Conservation (phyloP, 2,113 vertebrate species). For the Daubentonia madagascariensis region DNA sequence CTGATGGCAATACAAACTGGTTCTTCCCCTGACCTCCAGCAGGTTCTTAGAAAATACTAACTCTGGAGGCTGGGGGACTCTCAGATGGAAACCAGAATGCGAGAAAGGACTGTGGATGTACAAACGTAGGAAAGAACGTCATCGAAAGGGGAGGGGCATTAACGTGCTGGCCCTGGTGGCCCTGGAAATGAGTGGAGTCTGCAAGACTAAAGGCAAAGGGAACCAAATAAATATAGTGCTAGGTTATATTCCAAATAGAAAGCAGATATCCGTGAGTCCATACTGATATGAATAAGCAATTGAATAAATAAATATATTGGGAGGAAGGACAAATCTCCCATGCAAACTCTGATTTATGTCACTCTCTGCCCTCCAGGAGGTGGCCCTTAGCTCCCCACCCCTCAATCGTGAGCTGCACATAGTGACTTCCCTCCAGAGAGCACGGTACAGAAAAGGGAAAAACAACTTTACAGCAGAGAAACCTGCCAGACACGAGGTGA, state of each 20-base stretch:
- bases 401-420: not conserved
- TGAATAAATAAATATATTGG: not conserved
- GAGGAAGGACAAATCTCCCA: not conserved
- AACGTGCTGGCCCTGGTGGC: not conserved
- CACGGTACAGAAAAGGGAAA: not conserved
- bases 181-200: not conserved
- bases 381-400: not conserved
- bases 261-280: not conserved
- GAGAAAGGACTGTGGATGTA: not conserved
- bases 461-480: not conserved
- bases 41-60: not conserved
- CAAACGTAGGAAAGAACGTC: not conserved
- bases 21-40: not conserved
- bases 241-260: not conserved
- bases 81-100: not conserved
- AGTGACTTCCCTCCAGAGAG: not conserved
- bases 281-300: too few relatives aligned
- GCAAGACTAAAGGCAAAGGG: not conserved
- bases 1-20: not conserved
- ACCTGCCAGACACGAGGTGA: too few relatives aligned
- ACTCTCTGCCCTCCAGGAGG: not conserved
- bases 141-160: not conserved
- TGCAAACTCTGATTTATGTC: not conserved
- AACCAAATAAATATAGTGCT: not conserved
- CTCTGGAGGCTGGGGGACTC: not conserved